Conservation (phyloP, 2,113 vertebrate genomes). For the Bos taurus region DNA sequence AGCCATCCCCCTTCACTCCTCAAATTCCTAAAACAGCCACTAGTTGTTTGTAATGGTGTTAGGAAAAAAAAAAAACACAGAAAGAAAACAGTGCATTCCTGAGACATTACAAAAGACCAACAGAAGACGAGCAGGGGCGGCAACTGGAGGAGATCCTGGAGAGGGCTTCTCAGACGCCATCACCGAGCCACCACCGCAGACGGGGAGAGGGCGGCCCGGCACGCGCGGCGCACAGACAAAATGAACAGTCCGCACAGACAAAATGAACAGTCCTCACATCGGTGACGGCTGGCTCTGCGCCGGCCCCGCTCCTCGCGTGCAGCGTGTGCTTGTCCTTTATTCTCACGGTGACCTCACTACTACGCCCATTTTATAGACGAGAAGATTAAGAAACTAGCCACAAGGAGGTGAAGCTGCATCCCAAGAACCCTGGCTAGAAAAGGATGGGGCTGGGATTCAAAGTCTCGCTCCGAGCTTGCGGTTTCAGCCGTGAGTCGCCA, state of each 20-base stretch:
- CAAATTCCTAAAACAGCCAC: slow-evolving; percentile 21
- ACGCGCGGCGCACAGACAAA: background rate
- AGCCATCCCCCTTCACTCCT: background rate
- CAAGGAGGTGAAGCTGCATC: background rate
- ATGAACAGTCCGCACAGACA: background rate
- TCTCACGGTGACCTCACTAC: background rate
- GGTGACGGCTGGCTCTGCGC: background rate
- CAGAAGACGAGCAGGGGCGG: background rate
- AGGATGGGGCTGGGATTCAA: background rate
- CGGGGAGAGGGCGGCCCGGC: background rate
- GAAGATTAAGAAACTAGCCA: background rate
- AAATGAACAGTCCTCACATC: background rate
- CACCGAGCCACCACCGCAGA: background rate
- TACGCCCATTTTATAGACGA: background rate
- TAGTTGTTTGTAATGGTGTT: slow-evolving; percentile 24
- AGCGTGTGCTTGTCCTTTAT: background rate
- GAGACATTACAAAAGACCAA: slow-evolving; percentile 34
- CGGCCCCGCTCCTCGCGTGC: background rate
- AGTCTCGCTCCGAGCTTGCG: background rate
- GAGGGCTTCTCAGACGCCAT: background rate
- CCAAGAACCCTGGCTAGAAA: background rate
- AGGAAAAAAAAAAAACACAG: no score
- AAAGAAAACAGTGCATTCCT: slow-evolving; percentile 58
- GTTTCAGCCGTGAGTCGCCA: background rate
- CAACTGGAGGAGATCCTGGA: background rate